phyloP scores from a whole-genome alignment of 2,888 invertebrate genomes.

The Hirtodrosophila cameraria region DNA sequence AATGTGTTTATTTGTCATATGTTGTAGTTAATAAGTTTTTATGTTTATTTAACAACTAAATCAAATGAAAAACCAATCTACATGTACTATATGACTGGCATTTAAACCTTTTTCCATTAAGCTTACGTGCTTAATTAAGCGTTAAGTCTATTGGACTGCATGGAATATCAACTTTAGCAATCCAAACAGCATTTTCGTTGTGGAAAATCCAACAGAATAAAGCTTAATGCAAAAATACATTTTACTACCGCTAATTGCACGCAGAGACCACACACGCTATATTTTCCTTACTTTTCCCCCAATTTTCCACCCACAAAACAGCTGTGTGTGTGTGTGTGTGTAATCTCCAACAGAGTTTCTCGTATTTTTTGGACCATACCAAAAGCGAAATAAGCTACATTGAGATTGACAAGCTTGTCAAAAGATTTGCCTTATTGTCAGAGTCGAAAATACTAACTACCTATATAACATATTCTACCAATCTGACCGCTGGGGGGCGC shows the following conservation, averaged over 20 bases:
- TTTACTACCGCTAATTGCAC: conserved; percentile 57
- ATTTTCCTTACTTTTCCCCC: conserved; percentile 7
- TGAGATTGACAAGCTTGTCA: conserved; percentile 53
- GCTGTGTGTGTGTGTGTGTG: neutral
- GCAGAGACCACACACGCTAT: conserved; percentile 17
- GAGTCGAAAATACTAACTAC: neutral
- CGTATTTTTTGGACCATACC: conserved; percentile 11
- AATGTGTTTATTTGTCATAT: neutral
- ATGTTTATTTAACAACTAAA: conserved; percentile 15
- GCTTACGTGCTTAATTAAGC: conserved; percentile 50
- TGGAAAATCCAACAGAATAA: conserved; percentile 39
- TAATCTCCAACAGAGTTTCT: conserved; percentile 33
- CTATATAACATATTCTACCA: neutral
- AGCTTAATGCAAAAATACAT: conserved; percentile 56
- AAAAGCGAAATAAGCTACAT: conserved; percentile 45
- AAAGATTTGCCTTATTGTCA: conserved; percentile 26
- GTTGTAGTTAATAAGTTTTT: conserved; percentile 14
- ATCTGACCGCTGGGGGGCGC: conserved; percentile 14
- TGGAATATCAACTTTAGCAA: conserved; percentile 17
- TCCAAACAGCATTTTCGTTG: no score
- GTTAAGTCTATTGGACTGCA: conserved; percentile 46
- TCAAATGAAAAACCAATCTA: conserved; percentile 4
- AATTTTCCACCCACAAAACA: conserved; percentile 11
- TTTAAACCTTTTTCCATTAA: conserved; percentile 52
- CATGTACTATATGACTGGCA: neutral